Percentiles rank a stretch among this genome's conserved stretches.
Evolutionary conservation across 2,888 invertebrate species (phyloP).

Genomic region (Melolontha melolontha): DNA sequence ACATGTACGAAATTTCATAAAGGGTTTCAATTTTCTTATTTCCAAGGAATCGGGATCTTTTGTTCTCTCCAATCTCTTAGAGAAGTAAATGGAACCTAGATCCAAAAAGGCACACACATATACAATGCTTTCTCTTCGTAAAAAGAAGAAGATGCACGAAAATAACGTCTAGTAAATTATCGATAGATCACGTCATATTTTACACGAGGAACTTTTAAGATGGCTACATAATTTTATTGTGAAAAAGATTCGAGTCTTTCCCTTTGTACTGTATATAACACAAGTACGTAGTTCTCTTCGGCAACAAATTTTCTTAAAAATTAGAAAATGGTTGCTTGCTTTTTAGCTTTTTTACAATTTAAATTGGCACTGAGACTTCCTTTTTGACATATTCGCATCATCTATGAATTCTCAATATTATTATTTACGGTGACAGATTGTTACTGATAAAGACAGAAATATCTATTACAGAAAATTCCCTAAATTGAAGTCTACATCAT

Average conservation of each 20-base stretch:
- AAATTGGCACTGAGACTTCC: too few species aligned
- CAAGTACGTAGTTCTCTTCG: too few species aligned
- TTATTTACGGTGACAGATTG: too few species aligned
- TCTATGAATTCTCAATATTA: too few species aligned
- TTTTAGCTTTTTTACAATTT: too few species aligned
- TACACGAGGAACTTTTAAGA: slow-evolving; percentile 5
- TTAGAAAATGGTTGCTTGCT: too few species aligned
- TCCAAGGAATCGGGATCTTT: slow-evolving; percentile 10
- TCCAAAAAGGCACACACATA: background rate
- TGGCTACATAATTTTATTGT: slow-evolving; percentile 21
- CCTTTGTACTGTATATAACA: background rate
- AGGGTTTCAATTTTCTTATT: slow-evolving; percentile 28
- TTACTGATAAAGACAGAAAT: too few species aligned
- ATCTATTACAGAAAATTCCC: too few species aligned
- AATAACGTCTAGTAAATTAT: slow-evolving; percentile 25
- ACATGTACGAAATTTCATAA: slow-evolving; percentile 31
- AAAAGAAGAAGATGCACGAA: background rate
- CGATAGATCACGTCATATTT: slow-evolving; percentile 24
- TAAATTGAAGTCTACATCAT: too few species aligned
- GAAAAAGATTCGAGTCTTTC: background rate
- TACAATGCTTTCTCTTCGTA: slow-evolving; percentile 10
- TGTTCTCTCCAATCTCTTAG: slow-evolving; percentile 14
- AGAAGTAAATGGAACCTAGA: slow-evolving; percentile 16
- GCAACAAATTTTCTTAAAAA: too few species aligned
- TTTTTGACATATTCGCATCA: too few species aligned